Evolutionary conservation across 2,113 vertebrate genomes (phyloP).

Genomic region (Acanthisitta chloris): DNA sequence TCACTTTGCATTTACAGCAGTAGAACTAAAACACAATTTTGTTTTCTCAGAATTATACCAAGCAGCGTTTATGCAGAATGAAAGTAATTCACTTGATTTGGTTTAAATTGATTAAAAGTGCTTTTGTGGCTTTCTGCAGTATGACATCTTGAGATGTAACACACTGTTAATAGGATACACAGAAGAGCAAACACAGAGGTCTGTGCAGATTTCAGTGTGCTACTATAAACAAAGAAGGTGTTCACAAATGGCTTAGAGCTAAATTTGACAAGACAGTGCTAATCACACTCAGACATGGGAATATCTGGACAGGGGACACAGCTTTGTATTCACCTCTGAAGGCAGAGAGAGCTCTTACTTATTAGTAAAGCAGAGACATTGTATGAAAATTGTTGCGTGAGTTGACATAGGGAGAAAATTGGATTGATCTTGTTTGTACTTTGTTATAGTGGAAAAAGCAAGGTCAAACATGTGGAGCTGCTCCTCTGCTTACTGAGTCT

Average conservation of each 20-base stretch:
- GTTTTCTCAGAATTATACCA: neutral
- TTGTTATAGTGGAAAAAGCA: neutral
- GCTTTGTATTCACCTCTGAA: neutral
- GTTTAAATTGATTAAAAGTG: neutral
- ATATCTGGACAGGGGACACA: slow-evolving; percentile 63
- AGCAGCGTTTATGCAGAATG: neutral
- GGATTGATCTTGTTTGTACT: neutral
- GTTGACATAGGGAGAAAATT: neutral
- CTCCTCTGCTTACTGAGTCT: neutral
- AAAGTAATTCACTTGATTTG: neutral
- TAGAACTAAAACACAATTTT: neutral
- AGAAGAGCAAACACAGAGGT: slow-evolving; percentile 47
- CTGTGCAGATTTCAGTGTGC: slow-evolving; percentile 64
- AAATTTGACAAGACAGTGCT: slow-evolving; percentile 78
- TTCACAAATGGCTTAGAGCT: slow-evolving; percentile 80
- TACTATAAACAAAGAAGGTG: slow-evolving; percentile 74
- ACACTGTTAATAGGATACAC: slow-evolving; percentile 54
- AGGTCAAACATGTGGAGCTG: neutral
- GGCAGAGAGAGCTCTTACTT: neutral
- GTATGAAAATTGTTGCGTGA: neutral
- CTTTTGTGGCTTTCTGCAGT: neutral
- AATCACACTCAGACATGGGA: slow-evolving; percentile 77
- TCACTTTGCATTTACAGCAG: neutral
- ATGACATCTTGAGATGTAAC: neutral
- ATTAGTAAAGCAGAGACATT: neutral